phyloP scores from a whole-genome alignment of 2,113 vertebrate genomes.

The Gavia stellata region DNA sequence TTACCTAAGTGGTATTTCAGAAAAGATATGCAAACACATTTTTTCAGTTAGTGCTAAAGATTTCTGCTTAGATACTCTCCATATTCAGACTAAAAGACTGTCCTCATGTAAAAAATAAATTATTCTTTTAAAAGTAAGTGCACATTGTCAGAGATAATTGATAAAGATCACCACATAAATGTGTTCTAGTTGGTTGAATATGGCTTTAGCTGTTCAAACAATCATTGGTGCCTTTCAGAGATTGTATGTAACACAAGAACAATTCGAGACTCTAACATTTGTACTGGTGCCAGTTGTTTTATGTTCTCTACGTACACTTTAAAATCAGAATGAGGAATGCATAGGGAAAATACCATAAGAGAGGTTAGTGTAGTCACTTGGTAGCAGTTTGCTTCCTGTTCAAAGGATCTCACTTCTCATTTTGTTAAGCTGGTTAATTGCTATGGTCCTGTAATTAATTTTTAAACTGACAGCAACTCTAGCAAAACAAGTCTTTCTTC shows the following conservation, averaged over 20 bases:
- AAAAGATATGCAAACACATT: not conserved
- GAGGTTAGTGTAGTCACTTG: not conserved
- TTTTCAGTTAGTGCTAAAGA: not conserved
- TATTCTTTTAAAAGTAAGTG: not conserved
- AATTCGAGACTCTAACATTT: rapidly evolving
- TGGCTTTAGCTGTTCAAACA: not conserved
- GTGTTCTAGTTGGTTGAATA: not conserved
- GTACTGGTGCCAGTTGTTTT: not conserved
- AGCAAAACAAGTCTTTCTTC: not conserved
- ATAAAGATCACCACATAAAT: not conserved
- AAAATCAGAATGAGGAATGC: not conserved
- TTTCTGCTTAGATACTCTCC: not conserved
- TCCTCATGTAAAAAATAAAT: not conserved
- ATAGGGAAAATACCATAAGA: rapidly evolving
- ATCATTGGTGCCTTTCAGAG: not conserved
- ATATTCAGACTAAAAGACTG: not conserved
- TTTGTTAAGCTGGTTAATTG: not conserved
- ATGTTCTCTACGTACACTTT: not conserved
- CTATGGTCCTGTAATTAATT: not conserved
- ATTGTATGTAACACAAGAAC: not conserved
- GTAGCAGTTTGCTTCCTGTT: not conserved
- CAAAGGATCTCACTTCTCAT: not conserved
- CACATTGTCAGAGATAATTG: not conserved
- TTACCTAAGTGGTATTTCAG: not conserved
- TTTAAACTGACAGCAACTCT: not conserved